Base-by-base conservation (phyloP, 2,888 invertebrate genomes). In the Loripinus fragilis region DNA sequence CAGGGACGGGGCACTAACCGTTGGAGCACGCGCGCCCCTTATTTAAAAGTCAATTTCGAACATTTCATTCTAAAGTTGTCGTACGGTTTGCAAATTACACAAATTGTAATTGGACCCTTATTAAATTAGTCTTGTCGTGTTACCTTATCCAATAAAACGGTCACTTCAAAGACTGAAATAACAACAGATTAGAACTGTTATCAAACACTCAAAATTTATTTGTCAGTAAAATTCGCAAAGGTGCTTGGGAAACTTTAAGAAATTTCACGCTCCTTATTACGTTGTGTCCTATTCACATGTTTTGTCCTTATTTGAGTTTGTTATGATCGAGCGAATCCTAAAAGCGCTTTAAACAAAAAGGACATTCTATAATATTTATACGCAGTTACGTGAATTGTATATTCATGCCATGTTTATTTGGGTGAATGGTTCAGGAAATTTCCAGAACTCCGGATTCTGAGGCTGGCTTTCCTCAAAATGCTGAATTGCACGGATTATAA, bases 161-260 rank as follows among this genome's bases (percentile, higher is more conserved):
- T 60, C 60, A 60, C 60, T 60, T 60, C 60, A 60, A 60, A 60
- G 60, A 7, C 23, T 60, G 33, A 60, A 60, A 60, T 60, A 60
- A 60, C 60, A 23, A 60, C 33, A 60, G 23, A 60, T 60, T 60
- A 60, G 60, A 33, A 17, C 33, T 33, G 60, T 20, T 60, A 60
- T 60, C 60, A 60, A 60, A 33, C 28, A 60, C 33, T 60, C 33
- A 55, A 52, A 25, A 60, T 60, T 60, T 60, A 60, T 60, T 60
- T 60, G 60, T 60, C 33, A 60, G 10, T 23, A 25, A n/a, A 55
- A 55, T 23, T 23, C 55, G 55, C 23, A 23, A 55, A 55, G 23
- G 23, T 60, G 60, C 33, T 60, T 60, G 60, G 33, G 60, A 60
- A 30, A 60, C 23, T 60, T 33, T 1, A 60, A 17, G 12, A 33